Evolutionary conservation across 2,888 invertebrate species (phyloP), one percentile per base, ranked within the genome.

Genomic region (Acronicta leporina): DNA sequence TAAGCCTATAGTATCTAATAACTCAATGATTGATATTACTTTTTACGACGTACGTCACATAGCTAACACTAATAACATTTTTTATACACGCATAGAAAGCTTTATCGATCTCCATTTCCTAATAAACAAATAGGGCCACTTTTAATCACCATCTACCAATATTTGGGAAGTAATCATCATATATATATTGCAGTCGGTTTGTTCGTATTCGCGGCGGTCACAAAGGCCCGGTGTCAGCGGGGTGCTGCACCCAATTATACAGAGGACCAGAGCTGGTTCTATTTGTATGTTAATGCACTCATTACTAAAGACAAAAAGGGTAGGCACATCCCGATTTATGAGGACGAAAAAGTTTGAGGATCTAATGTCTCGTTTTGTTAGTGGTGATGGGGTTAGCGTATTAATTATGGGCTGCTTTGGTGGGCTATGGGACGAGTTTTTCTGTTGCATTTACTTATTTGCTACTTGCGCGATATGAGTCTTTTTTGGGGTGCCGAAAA

Each of bases 231-330:
- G 75, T 81, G 81, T 67, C 94, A 88, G 92, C 93, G 90, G 94
- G 94, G 89, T 83, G 91, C 90, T 88, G 68, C 73, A 84, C 87
- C 89, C 92, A 92, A 93, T 94, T 92, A 93, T 87, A 89, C 82
- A 84, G 79, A 80, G 79, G 73, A 78, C 86, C 83, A 83, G 84
- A 16, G 86, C 87, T 87, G 87, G 87, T 89, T 90, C 92, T 92
- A 94, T 94, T 91, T 92, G 92, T 93, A 94, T 94, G 94, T 86
- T 92, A 94, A 94, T 94, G 81, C 83, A 84, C 94, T 94, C 93
- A 93, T 94, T 94, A 94, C 87, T 75, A 71, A 81, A 89, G 88
- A 91, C 88, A 88, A 89, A 90, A 90, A 90, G 87, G 87, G 87
- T 86, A 76, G 81, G 83, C 82, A 62, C 57, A 51, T 67, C 43